These are phyloP conservation scores for Agriopis marginaria DNA, from an alignment of 2,888 invertebrate genomes.

Conservation along the genomic window DNA sequence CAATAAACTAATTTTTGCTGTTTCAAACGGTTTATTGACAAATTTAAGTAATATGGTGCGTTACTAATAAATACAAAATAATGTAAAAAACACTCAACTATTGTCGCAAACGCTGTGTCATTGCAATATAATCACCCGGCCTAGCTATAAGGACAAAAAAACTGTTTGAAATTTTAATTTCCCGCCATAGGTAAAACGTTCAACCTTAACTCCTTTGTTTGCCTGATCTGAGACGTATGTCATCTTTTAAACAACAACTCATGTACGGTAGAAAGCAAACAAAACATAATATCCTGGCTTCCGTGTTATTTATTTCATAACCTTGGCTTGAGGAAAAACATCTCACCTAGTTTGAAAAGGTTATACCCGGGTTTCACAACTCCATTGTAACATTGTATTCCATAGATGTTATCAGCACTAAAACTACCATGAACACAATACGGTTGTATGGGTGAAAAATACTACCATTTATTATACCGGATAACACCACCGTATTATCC, in stretches of 20 bases:
- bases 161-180: too few species aligned
- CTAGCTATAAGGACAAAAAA: too few species aligned
- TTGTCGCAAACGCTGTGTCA: too few species aligned
- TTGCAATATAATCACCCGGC: too few species aligned
- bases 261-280: background rate
- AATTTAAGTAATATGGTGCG: too few species aligned
- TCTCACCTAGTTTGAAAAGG: background rate
- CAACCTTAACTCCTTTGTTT: too few species aligned
- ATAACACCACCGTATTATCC: background rate
- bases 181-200: too few species aligned
- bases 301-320: background rate
- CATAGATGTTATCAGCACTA: background rate
- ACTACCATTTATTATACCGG: constrained; percentile 2
- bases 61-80: too few species aligned
- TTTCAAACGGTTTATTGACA: too few species aligned
- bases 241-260: background rate
- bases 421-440: background rate
- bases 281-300: background rate
- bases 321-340: background rate
- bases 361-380: background rate
- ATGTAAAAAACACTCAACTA: too few species aligned
- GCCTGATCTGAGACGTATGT: too few species aligned
- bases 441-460: constrained; percentile 2
- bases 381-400: background rate
- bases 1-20: too few species aligned